Conservation (phyloP, 2,797 vertebrate genomes). For the Leptodactylus fallax region DNA sequence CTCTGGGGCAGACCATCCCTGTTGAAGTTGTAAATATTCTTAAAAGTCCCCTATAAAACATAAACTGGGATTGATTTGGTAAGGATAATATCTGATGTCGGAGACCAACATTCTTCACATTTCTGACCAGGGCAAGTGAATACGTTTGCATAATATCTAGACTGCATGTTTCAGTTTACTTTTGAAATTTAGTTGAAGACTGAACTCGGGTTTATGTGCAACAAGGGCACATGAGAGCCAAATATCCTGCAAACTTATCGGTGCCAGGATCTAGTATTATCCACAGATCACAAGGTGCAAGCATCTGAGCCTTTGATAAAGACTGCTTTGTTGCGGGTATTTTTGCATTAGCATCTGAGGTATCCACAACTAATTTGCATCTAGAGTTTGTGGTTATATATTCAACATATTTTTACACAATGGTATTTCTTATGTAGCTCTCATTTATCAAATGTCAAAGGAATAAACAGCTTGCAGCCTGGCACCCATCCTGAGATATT, state of each 20-base stretch:
- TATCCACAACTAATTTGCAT: conserved; percentile 48
- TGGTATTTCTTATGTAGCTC: conserved; percentile 31
- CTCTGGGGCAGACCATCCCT: no score
- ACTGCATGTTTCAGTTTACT: no score
- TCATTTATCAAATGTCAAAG: conserved; percentile 18
- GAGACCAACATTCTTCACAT: background rate
- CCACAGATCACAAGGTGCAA: background rate
- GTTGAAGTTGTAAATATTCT: no score
- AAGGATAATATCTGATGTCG: no score
- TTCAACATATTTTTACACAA: conserved; percentile 38
- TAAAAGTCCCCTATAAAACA: no score
- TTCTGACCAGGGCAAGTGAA: background rate
- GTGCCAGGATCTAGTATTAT: conserved; percentile 35
- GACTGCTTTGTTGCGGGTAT: conserved; percentile 40
- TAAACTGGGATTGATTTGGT: no score
- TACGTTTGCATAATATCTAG: no score
- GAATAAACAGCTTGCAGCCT: conserved; percentile 5
- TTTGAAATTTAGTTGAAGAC: no score
- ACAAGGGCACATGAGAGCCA: background rate
- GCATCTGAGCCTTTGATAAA: conserved; percentile 3
- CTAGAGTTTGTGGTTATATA: conserved; percentile 9
- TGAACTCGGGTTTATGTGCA: no score
- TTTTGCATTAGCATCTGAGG: conserved; percentile 35
- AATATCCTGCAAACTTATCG: background rate
- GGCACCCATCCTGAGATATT: background rate